Evolutionary conservation across 2,113 vertebrate species (phyloP).

Genomic region (Lagopus muta): DNA sequence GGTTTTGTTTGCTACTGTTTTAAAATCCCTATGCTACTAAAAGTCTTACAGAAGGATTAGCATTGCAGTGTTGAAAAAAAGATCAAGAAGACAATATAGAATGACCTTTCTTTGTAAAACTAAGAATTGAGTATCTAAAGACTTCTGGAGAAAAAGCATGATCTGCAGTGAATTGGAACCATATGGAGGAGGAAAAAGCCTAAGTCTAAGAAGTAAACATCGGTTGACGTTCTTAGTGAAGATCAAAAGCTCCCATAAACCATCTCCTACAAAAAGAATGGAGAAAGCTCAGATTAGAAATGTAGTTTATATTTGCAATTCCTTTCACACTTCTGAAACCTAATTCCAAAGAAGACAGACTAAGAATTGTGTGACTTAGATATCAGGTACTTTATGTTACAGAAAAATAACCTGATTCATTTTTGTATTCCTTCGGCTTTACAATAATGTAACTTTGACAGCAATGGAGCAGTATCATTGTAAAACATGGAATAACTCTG

Average conservation of each 20-base stretch:
- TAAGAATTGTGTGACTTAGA: not conserved
- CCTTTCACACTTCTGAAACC: not conserved
- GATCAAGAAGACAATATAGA: constrained; percentile 41
- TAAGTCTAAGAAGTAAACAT: constrained; percentile 54
- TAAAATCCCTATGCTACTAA: not conserved
- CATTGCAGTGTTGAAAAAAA: constrained; percentile 38
- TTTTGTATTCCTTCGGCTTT: not conserved
- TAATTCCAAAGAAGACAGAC: not conserved
- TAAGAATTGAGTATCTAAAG: constrained; percentile 32
- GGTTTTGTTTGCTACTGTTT: constrained; percentile 19
- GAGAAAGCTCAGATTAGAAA: constrained; percentile 23
- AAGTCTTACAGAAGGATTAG: not conserved
- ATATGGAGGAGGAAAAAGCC: constrained; percentile 36
- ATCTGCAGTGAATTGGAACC: constrained; percentile 61
- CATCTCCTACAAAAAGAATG: constrained; percentile 12
- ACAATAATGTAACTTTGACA: not conserved
- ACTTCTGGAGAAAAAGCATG: constrained; percentile 39
- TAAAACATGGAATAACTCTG: not conserved
- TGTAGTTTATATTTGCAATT: not conserved
- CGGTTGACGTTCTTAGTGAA: constrained; percentile 25
- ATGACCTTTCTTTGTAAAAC: constrained; percentile 36
- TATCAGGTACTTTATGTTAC: not conserved
- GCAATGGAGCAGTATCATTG: not conserved
- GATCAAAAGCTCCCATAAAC: constrained; percentile 68
- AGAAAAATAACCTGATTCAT: not conserved